These are phyloP conservation scores for Amphiprion clarkii DNA, from an alignment of 2,797 vertebrate genomes.

Conservation along the genomic window DNA sequence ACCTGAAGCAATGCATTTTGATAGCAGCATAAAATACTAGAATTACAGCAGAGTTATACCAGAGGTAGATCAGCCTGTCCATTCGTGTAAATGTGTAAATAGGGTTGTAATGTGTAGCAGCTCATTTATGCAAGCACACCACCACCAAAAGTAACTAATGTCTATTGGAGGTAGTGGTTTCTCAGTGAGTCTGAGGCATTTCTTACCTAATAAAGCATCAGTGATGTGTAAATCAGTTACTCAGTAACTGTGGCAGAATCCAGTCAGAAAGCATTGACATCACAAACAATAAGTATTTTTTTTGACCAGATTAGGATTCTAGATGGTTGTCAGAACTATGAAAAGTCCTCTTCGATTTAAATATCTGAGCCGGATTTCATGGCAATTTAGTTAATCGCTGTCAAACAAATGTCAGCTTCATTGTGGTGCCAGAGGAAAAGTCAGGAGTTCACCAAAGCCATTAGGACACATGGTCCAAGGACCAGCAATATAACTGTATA, in stretches of 20 bases:
- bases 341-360: background rate
- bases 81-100: constrained; percentile 21
- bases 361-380: background rate
- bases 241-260: too few species aligned
- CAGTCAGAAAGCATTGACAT: too few species aligned
- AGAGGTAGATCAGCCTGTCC: background rate
- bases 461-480: background rate
- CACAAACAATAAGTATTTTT: background rate
- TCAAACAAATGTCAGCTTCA: constrained; percentile 18
- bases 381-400: background rate
- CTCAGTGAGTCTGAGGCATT: background rate
- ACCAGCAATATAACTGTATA: background rate
- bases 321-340: background rate
- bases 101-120: constrained; percentile 1
- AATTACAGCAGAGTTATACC: background rate
- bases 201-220: background rate
- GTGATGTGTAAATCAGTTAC: background rate
- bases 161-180: constrained; percentile 2
- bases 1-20: constrained; percentile 26
- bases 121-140: constrained; percentile 1
- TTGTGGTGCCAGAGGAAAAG: background rate
- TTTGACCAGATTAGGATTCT: background rate
- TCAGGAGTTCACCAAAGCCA: background rate
- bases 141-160: background rate
- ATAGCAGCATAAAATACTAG: background rate